Percentiles rank a stretch among this genome's conserved stretches.
These are phyloP conservation scores for Actinia tenebrosa DNA, from an alignment of 64 coral and sea anemone genomes.

Conservation along the genomic window DNA sequence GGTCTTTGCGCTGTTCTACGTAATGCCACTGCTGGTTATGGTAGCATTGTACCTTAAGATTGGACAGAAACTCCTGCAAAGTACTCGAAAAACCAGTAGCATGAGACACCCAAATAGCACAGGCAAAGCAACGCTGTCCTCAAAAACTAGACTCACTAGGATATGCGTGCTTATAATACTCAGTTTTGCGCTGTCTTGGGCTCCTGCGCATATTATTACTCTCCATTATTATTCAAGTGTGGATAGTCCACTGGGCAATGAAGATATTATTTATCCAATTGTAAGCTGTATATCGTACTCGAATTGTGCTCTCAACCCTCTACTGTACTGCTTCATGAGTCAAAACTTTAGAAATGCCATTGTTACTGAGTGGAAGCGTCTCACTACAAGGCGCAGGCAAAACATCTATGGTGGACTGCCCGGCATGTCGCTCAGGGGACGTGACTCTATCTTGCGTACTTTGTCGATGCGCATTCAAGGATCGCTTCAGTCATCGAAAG, in stretches of 20 bases:
- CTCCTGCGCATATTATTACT: slow-evolving; percentile 31
- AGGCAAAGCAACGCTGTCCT: slow-evolving; percentile 24
- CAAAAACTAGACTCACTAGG: slow-evolving; percentile 77
- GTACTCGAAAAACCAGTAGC: slow-evolving; percentile 48
- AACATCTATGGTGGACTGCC: neutral
- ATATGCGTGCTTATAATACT: slow-evolving; percentile 74
- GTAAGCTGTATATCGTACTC: slow-evolving; percentile 66
- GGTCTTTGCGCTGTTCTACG: slow-evolving; percentile 38
- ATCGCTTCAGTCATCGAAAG: neutral
- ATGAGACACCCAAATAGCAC: slow-evolving; percentile 26
- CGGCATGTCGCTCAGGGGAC: neutral
- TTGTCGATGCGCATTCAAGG: neutral
- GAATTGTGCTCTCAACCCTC: slow-evolving; percentile 73
- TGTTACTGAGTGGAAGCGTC: slow-evolving; percentile 16
- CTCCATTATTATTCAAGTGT: slow-evolving; percentile 23
- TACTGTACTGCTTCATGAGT: slow-evolving; percentile 87
- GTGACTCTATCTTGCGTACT: neutral
- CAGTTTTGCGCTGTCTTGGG: slow-evolving; percentile 79
- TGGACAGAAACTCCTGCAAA: slow-evolving; percentile 54
- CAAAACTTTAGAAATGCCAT: slow-evolving; percentile 78
- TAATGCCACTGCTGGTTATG: slow-evolving; percentile 70
- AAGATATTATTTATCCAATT: slow-evolving; percentile 28
- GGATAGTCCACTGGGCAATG: neutral
- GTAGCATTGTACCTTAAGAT: slow-evolving; percentile 65
- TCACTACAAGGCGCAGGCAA: neutral